Evolutionary conservation across 2,113 vertebrate species (phyloP).

Genomic region (Pelecanus crispus): DNA sequence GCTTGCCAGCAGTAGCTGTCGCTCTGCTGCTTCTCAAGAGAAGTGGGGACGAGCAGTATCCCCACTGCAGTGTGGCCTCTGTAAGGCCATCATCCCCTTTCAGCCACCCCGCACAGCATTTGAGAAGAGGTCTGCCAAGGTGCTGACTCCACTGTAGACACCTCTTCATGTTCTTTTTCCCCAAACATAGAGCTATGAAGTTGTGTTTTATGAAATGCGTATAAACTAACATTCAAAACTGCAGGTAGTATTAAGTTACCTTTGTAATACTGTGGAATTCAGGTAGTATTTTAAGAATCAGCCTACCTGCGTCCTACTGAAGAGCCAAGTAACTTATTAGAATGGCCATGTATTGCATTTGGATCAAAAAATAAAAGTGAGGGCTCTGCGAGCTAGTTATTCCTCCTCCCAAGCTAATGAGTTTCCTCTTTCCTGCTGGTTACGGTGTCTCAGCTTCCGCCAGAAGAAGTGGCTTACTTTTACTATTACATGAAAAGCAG

Average conservation of each 20-base stretch:
- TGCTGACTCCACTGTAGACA: neutral
- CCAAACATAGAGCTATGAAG: neutral
- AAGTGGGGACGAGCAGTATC: accelerated
- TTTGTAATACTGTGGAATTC: neutral
- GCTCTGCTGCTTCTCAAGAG: neutral
- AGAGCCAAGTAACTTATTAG: neutral
- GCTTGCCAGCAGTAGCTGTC: neutral
- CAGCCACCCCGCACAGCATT: neutral
- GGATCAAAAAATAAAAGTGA: neutral
- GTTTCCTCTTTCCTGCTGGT: neutral
- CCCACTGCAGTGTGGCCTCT: neutral
- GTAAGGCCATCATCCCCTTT: neutral
- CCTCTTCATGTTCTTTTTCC: neutral
- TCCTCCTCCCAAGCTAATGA: neutral
- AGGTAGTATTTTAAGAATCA: neutral
- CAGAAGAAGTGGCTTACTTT: neutral
- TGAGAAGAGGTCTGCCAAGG: neutral
- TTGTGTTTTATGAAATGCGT: neutral
- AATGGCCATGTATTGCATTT: neutral
- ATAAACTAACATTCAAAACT: neutral
- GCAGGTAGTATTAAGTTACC: neutral
- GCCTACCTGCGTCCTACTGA: neutral
- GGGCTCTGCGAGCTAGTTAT: neutral
- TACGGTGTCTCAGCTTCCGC: accelerated
- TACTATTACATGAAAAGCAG: neutral